Conservation (phyloP, 2,113 vertebrate genomes). For the Isichthys henryi region DNA sequence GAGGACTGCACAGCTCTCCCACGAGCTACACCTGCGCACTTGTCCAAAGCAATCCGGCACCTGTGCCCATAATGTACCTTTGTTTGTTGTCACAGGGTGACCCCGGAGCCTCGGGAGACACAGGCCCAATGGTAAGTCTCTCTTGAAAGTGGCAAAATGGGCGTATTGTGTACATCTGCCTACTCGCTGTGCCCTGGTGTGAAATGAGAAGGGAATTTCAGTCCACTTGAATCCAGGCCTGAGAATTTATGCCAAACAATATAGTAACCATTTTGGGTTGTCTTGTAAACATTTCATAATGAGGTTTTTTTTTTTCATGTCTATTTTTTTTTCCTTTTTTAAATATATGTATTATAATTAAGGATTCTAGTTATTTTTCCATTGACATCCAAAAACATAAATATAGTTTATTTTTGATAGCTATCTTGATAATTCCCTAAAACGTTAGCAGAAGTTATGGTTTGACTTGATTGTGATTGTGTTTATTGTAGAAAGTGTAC, state of each 20-base stretch:
- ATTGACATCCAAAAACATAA: neutral
- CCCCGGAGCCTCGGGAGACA: slow-evolving; percentile 77
- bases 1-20: neutral
- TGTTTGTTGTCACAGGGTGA: slow-evolving; percentile 69
- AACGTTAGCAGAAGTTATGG: slow-evolving; percentile 1
- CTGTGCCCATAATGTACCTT: neutral
- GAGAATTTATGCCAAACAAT: neutral
- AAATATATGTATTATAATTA: neutral
- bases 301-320: neutral
- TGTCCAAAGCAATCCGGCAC: neutral
- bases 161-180: neutral
- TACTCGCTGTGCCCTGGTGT: neutral
- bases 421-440: neutral
- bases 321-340: neutral
- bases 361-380: slow-evolving; percentile 11
- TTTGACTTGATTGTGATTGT: neutral
- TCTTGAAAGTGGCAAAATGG: neutral
- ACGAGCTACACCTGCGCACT: neutral
- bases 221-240: neutral
- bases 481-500: neutral
- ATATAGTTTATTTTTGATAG: neutral
- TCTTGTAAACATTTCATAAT: neutral
- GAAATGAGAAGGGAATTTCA: neutral
- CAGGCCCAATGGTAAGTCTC: slow-evolving; percentile 66
- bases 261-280: neutral